Conservation (phyloP, 2,113 vertebrate genomes). For the Corythoichthys haematopterus region DNA sequence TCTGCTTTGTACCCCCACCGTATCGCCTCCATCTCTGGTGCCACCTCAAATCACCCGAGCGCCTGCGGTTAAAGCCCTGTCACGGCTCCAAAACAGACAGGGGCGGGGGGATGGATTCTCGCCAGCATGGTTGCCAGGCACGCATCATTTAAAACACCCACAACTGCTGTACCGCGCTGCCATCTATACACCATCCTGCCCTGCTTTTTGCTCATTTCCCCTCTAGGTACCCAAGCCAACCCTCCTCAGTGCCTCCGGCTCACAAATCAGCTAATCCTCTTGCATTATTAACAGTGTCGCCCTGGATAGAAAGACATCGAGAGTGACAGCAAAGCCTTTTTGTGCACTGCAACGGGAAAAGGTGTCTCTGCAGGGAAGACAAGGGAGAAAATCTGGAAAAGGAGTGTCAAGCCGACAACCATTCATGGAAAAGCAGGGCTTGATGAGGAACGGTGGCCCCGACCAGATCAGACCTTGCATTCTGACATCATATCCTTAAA, state of each 20-base stretch:
- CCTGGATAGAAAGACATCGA: conserved; percentile 42
- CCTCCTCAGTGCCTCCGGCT: conserved; percentile 47
- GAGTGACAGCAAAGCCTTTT: conserved; percentile 50
- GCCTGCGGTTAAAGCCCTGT: conserved; percentile 34
- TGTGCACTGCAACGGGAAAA: conserved; percentile 30
- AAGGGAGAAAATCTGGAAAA: conserved; percentile 31
- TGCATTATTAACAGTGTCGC: conserved; percentile 66
- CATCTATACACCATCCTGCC: conserved; percentile 26
- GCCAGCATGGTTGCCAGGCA: conserved; percentile 38
- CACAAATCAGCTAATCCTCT: conserved; percentile 66
- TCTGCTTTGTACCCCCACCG: conserved; percentile 8
- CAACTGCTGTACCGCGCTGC: conserved; percentile 36
- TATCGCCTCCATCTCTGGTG: conserved; percentile 11
- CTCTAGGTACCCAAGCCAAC: conserved; percentile 45
- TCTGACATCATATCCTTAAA: not conserved
- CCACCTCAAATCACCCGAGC: conserved; percentile 42
- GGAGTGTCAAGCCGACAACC: conserved; percentile 27
- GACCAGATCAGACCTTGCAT: conserved; percentile 9
- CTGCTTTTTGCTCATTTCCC: conserved; percentile 44
- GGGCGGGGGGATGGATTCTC: conserved; percentile 22
- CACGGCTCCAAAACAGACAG: conserved; percentile 19
- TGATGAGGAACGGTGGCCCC: not conserved
- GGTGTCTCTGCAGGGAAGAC: conserved; percentile 34
- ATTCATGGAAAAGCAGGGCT: conserved; percentile 19
- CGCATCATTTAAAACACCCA: conserved; percentile 47